These are phyloP conservation scores for Acrobasis suavella DNA, from an alignment of 2,888 invertebrate genomes.

Conservation along the genomic window DNA sequence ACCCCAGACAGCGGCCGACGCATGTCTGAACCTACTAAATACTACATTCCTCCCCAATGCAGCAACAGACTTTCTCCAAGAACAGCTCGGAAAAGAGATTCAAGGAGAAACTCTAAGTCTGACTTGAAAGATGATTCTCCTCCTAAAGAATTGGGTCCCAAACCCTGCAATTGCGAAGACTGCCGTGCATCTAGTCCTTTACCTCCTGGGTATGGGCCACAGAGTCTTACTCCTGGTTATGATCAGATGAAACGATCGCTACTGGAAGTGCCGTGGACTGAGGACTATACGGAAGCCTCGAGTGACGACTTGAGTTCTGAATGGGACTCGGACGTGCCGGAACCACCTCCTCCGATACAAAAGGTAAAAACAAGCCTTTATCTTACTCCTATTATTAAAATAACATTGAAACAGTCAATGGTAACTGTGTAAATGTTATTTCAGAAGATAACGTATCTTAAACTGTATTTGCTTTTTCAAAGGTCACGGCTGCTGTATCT, in stretches of 20 bases:
- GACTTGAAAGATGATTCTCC: conserved; percentile 56
- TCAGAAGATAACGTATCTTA: conserved; percentile 2
- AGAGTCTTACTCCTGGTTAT: conserved; percentile 85
- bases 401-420: not conserved
- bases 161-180: conserved; percentile 75
- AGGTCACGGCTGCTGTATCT: not conserved
- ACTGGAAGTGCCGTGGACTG: conserved; percentile 87
- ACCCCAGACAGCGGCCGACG: conserved; percentile 69
- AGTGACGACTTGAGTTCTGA: conserved; percentile 95
- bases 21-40: conserved; percentile 67
- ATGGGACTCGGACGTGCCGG: conserved; percentile 93
- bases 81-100: conserved; percentile 69
- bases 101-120: conserved; percentile 61
- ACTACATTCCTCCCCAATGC: conserved; percentile 76
- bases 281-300: conserved; percentile 94
- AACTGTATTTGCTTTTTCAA: not conserved
- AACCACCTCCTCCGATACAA: conserved; percentile 71
- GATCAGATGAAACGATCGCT: conserved; percentile 90
- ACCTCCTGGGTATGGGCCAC: conserved; percentile 72
- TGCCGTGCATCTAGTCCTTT: conserved; percentile 80
- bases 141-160: conserved; percentile 61
- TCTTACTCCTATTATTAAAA: no score
- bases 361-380: conserved; percentile 48
- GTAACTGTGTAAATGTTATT: not conserved
- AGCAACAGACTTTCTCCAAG: conserved; percentile 72